A percentile compares a stretch with the other conserved stretches of the same genome.
phyloP scores from a whole-genome alignment of 2,113 vertebrate genomes.

The Galbula dea region DNA sequence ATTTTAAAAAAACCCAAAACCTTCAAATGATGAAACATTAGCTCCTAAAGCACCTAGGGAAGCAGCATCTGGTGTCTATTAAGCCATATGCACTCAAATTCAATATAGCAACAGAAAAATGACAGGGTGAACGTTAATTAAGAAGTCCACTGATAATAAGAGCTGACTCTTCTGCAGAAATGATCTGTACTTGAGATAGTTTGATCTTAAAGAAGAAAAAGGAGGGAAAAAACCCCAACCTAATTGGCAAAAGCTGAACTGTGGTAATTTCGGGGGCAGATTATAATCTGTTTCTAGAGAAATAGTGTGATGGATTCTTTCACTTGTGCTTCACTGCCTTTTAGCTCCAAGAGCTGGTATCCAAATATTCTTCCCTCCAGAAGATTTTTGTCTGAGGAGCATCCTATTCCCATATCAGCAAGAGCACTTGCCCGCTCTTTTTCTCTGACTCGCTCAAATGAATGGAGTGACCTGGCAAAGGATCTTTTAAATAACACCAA shows the following conservation, averaged over 20 bases:
- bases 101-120: conserved; percentile 27
- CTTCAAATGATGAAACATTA: conserved; percentile 43
- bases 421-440: background rate
- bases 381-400: background rate
- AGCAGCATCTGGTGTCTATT: conserved; percentile 28
- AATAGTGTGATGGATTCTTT: background rate
- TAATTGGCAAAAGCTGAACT: background rate
- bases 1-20: background rate
- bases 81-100: conserved; percentile 46
- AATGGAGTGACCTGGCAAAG: background rate
- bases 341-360: background rate
- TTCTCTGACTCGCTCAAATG: background rate
- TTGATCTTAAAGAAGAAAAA: background rate
- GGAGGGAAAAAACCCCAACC: background rate
- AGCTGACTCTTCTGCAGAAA: background rate
- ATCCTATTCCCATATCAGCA: background rate
- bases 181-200: background rate
- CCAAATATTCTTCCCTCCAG: background rate
- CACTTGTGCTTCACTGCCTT: background rate
- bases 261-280: background rate
- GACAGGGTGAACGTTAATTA: conserved; percentile 38
- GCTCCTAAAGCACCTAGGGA: conserved; percentile 42
- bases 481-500: background rate
- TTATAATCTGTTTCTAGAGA: background rate
- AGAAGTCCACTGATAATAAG: conserved; percentile 12